Base-by-base conservation (phyloP, 2,888 invertebrate species). In the Yponomeuta cagnagella region DNA sequence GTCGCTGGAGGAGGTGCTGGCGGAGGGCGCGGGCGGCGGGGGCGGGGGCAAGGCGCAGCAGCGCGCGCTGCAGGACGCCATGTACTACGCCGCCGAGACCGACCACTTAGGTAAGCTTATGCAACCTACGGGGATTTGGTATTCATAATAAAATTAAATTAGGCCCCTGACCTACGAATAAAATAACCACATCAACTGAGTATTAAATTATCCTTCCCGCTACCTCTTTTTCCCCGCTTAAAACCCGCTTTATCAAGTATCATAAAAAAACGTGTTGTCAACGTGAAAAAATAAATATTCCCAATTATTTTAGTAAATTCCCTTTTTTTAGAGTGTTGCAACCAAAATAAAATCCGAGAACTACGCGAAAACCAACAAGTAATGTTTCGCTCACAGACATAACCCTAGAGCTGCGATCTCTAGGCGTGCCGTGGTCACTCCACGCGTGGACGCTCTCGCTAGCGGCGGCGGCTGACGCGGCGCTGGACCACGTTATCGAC, bases 1-100 rank as follows among this genome's bases (percentile, higher is more conserved):
- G 48, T 97, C 97, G 0, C 90, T 98, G 71, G 97, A 97, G 83
- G 98, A 98, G 86, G 98, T 97, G 87, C 93, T 98, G 65, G 97
- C 97, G 0, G 98, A 98, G 88, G 97, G 97, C 78, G 76, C 82
- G 75, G 74, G 84, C 74, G 86, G 83, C 82, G 10, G 9, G 67
- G 86, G 90, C 3, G 82, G 93, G 63, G 93, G 97, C 76, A 97
- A 97, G 87, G 93, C 95, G 52, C 97, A 98, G 88, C 95, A 96
- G 75, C 95, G 97, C 77, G 95, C 96, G 66, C 90, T 98, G 72
- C 97, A 98, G 81, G 98, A 98, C 86, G 97, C 98, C 33, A 97
- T 98, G 97, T 98, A 98, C 82, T 97, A 97, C 82, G 97, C 97
- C 73, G 96, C 97, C 0, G 98, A 98, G 86, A 97, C 97, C 82